Evolutionary conservation across 1,140 invertebrate genomes (phyloP).

Genomic region (Drosophila athabasca): DNA sequence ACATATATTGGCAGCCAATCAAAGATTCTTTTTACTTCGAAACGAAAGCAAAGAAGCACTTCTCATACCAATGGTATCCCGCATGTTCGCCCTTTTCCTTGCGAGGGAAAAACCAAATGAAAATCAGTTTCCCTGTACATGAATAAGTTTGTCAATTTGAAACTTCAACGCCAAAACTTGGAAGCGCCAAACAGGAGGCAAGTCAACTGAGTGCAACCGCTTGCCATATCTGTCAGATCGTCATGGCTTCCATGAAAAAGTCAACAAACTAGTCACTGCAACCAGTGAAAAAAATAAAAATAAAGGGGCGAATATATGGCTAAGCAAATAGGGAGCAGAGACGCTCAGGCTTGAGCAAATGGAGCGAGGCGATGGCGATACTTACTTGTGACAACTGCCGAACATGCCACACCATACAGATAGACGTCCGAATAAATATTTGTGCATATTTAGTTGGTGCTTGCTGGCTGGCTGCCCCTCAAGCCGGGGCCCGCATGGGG

Average conservation of each 20-base stretch:
- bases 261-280: conserved; percentile 56
- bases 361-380: conserved; percentile 33
- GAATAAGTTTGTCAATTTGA: conserved; percentile 1
- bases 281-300: conserved; percentile 51
- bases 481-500: conserved; percentile 43
- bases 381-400: conserved; percentile 66
- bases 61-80: no score
- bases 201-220: conserved; percentile 44
- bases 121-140: no score
- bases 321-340: conserved; percentile 65
- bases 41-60: no score
- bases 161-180: neutral
- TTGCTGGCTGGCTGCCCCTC: neutral
- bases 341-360: conserved; percentile 38
- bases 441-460: conserved; percentile 73
- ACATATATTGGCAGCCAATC: no score
- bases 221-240: conserved; percentile 54
- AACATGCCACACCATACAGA: conserved; percentile 50
- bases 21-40: no score
- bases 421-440: conserved; percentile 70
- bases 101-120: neutral
- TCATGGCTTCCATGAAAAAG: conserved; percentile 57
- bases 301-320: no score
- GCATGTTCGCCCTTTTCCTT: no score
- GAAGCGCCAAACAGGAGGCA: neutral